These are phyloP conservation scores for Dichetophora obliterata DNA, from an alignment of 2,888 invertebrate species.

Conservation along the genomic window DNA sequence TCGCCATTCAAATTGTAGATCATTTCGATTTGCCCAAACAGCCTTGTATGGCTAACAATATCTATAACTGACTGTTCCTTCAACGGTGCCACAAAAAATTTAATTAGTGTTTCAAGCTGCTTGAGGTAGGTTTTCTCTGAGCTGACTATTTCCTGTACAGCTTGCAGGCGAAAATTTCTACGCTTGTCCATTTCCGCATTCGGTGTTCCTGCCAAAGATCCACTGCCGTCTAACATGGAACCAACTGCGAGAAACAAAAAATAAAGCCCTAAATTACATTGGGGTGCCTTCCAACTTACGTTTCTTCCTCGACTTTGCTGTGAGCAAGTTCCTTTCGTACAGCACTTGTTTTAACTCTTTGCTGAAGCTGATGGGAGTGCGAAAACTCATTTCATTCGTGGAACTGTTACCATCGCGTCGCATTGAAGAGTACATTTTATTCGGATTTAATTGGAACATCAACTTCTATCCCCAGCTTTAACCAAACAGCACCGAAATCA, in stretches of 20 bases:
- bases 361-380: slow-evolving; percentile 72
- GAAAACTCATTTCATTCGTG: slow-evolving; percentile 25
- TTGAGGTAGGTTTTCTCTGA: slow-evolving; percentile 79
- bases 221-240: slow-evolving; percentile 71
- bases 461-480: neutral
- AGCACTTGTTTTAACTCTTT: slow-evolving; percentile 75
- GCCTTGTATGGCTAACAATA: slow-evolving; percentile 70
- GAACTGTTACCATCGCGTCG: slow-evolving; percentile 4
- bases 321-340: slow-evolving; percentile 75
- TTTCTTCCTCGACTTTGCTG: slow-evolving; percentile 74
- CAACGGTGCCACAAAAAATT: slow-evolving; percentile 75
- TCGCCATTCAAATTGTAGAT: slow-evolving; percentile 77
- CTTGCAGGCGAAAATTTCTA: slow-evolving; percentile 70
- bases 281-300: slow-evolving; percentile 61
- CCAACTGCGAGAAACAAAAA: slow-evolving; percentile 68
- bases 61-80: slow-evolving; percentile 72
- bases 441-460: neutral
- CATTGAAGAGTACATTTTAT: slow-evolving; percentile 24
- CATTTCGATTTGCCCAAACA: slow-evolving; percentile 77
- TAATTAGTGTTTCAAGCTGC: slow-evolving; percentile 77
- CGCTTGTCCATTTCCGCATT: slow-evolving; percentile 63
- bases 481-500: neutral
- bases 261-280: neutral
- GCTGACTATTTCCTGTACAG: slow-evolving; percentile 77
- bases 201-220: slow-evolving; percentile 55